These are phyloP conservation scores for Oenanthe oenanthe DNA, from an alignment of 2,113 vertebrate genomes.

Conservation along the genomic window DNA sequence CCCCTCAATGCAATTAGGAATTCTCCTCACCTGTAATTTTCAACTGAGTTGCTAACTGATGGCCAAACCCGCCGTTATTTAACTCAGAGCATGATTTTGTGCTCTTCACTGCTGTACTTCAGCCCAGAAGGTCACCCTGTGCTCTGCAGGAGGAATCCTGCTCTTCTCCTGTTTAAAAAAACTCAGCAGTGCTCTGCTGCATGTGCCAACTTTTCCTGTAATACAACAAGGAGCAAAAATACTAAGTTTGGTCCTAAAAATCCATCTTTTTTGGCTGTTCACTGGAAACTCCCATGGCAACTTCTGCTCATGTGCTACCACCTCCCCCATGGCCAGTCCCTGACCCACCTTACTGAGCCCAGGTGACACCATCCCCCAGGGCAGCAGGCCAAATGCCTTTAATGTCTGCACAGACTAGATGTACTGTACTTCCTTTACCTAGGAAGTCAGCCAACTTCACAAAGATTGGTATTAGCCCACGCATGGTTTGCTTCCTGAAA, in stretches of 20 bases:
- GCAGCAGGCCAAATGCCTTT: constrained; percentile 14
- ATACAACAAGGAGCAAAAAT: neutral
- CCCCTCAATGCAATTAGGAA: neutral
- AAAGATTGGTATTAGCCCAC: constrained; percentile 20
- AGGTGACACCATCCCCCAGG: neutral
- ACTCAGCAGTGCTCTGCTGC: neutral
- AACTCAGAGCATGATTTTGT: neutral
- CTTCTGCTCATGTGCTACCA: neutral
- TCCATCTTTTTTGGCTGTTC: neutral
- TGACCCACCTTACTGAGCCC: neutral
- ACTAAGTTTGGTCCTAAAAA: neutral
- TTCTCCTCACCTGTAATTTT: neutral
- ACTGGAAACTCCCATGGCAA: neutral
- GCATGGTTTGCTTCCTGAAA: neutral
- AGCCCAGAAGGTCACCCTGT: constrained; percentile 39
- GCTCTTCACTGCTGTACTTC: neutral
- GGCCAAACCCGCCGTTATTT: neutral
- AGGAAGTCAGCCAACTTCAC: constrained; percentile 42
- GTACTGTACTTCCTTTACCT: constrained; percentile 32
- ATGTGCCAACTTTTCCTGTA: neutral
- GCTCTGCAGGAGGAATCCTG: neutral
- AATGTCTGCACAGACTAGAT: neutral
- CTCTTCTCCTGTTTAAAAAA: neutral
- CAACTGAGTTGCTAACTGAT: neutral
- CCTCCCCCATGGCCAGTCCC: neutral